phyloP scores from a whole-genome alignment of 2,888 invertebrate species.

The Xestia c-nigrum region DNA sequence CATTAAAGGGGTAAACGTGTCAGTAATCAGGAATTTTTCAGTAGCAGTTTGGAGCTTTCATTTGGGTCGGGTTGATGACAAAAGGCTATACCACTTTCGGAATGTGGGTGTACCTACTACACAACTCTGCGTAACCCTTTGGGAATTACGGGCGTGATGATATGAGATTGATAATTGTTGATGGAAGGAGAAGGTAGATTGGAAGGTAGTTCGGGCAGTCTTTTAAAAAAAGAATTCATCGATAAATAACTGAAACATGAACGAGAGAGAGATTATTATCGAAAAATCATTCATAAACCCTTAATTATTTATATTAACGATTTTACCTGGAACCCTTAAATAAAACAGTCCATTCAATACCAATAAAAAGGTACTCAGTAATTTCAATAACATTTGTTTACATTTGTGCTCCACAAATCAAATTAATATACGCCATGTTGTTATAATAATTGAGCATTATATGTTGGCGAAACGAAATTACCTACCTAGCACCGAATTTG shows the following conservation, averaged over 20 bases:
- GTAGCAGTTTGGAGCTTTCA: too few relatives aligned
- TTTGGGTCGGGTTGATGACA: too few relatives aligned
- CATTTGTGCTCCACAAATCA: conserved; percentile 41
- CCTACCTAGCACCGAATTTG: conserved; percentile 50
- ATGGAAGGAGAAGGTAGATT: background rate
- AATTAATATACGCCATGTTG: conserved; percentile 52
- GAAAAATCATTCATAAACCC: background rate
- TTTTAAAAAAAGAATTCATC: too few relatives aligned
- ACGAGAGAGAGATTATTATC: background rate
- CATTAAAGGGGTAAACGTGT: too few relatives aligned
- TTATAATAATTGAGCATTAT: conserved; percentile 56
- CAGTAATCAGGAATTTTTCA: background rate
- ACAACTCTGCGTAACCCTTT: background rate
- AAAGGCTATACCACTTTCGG: background rate
- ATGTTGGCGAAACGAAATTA: conserved; percentile 49
- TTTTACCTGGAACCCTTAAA: conserved; percentile 1
- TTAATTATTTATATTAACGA: background rate
- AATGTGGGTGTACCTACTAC: background rate
- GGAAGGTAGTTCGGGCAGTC: too few relatives aligned
- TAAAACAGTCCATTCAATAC: conserved; percentile 23
- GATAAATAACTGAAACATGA: background rate
- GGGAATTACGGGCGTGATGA: background rate
- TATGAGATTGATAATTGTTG: background rate
- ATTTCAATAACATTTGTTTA: conserved; percentile 38
- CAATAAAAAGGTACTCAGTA: conserved; percentile 34